Conservation (phyloP, 1,140 invertebrate species). For the Drosophila arawakana region DNA sequence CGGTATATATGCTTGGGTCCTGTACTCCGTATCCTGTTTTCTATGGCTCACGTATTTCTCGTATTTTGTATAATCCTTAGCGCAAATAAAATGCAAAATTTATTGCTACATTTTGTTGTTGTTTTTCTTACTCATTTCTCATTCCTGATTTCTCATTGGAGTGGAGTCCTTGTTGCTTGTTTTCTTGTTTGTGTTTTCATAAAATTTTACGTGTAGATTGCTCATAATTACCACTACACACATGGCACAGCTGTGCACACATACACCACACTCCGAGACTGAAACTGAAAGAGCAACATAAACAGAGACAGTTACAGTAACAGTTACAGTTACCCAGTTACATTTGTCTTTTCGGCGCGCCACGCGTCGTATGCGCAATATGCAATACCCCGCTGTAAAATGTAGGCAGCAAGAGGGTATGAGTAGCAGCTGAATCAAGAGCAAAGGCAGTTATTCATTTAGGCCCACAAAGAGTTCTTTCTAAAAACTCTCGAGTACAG, state of each 20-base stretch:
- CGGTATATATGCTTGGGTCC: conserved; percentile 31
- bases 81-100: conserved; percentile 77
- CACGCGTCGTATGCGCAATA: conserved; percentile 65
- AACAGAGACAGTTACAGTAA: conserved; percentile 34
- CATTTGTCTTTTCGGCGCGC: conserved; percentile 61
- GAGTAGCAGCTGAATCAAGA: no score
- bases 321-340: conserved; percentile 27
- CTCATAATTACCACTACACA: conserved; percentile 74
- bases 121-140: not conserved
- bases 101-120: conserved; percentile 36
- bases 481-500: not conserved
- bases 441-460: not conserved
- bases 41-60: conserved; percentile 1
- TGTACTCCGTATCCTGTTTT: no score
- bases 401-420: not conserved
- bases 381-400: conserved; percentile 15
- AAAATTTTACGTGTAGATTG: conserved; percentile 61
- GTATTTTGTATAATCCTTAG: conserved; percentile 51
- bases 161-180: not conserved
- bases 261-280: conserved; percentile 16
- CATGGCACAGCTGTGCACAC: conserved; percentile 37
- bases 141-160: no score
- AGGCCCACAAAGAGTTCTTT: not conserved
- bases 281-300: conserved; percentile 21
- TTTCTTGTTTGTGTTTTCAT: conserved; percentile 52